Percentiles rank a stretch among this genome's conserved stretches.
Evolutionary conservation across 1,140 invertebrate genomes (phyloP).

Genomic region (Holcopasites calliopsidis): DNA sequence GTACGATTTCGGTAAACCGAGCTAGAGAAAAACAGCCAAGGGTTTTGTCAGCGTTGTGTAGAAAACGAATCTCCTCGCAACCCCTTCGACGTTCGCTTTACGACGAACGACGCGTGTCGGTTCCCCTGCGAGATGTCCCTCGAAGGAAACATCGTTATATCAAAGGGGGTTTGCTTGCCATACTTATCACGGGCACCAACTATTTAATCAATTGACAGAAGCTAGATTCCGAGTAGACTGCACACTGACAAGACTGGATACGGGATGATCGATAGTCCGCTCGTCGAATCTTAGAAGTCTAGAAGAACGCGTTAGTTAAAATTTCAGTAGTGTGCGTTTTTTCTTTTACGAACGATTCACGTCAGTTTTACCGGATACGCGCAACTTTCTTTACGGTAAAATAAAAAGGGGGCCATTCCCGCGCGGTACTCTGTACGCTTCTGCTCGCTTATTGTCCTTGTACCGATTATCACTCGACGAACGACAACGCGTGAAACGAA

Average conservation of each 20-base stretch:
- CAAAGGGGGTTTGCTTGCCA: conserved; percentile 64
- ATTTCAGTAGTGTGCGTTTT: conserved; percentile 24
- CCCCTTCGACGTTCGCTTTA: background rate
- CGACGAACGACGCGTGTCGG: background rate
- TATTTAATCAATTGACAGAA: conserved; percentile 43
- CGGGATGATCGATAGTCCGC: too few species aligned
- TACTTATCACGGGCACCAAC: conserved; percentile 34
- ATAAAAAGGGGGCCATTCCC: background rate
- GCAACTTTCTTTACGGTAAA: background rate
- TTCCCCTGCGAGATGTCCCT: conserved; percentile 34
- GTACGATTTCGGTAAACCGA: background rate
- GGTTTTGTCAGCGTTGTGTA: background rate
- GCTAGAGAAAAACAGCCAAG: background rate
- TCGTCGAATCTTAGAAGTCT: conserved; percentile 5
- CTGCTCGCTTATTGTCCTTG: background rate
- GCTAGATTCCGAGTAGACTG: conserved; percentile 18
- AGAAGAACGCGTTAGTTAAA: background rate
- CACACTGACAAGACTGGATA: conserved; percentile 13
- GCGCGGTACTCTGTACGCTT: background rate
- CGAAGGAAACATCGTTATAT: conserved; percentile 56
- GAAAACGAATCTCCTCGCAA: background rate
- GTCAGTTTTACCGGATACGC: background rate
- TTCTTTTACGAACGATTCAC: background rate
- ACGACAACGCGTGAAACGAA: background rate
- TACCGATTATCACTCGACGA: background rate